These are phyloP conservation scores for Tragelaphus strepsiceros DNA, from an alignment of 2,113 vertebrate species.

Conservation along the genomic window DNA sequence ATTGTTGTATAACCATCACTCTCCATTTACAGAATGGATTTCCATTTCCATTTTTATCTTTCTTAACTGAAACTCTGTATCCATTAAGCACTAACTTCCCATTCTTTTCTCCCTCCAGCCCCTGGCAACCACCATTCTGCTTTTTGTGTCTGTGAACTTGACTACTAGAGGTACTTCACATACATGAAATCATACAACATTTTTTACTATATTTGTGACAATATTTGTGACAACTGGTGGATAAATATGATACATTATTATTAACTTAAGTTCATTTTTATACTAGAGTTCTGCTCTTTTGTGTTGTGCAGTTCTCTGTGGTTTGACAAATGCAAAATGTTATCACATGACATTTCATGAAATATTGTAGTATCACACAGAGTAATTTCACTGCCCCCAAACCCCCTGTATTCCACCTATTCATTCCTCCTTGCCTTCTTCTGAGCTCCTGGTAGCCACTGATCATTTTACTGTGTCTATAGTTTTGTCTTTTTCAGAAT, in stretches of 20 bases:
- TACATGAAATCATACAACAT: neutral
- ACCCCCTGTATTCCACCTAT: neutral
- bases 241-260: neutral
- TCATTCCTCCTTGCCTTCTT: neutral
- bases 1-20: neutral
- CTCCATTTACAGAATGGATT: neutral
- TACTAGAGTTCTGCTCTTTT: neutral
- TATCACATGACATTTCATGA: neutral
- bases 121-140: neutral
- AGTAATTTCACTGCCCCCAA: neutral
- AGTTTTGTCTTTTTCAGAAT: neutral
- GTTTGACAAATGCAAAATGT: neutral
- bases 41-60: neutral
- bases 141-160: neutral
- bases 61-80: neutral
- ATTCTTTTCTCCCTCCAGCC: neutral
- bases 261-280: neutral
- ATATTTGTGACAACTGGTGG: conserved; percentile 12
- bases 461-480: neutral
- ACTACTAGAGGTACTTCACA: neutral
- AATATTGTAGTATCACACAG: neutral
- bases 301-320: neutral
- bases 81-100: neutral
- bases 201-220: neutral
- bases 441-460: neutral